Base-by-base conservation (phyloP, 2,113 vertebrate species). In the Probosciger aterrimus region DNA sequence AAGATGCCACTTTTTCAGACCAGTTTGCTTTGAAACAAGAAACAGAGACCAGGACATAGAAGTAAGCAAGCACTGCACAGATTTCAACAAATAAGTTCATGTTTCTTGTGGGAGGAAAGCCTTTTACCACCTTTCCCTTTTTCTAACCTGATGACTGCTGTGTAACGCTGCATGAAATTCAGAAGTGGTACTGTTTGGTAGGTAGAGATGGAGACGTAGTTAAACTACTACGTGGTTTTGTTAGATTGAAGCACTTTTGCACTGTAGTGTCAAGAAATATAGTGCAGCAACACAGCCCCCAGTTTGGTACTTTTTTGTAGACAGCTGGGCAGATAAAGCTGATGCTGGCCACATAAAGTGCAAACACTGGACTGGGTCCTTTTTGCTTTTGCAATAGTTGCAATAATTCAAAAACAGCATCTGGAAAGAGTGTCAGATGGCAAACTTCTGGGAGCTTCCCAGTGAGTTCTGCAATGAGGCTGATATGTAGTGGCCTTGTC, bases 331-430 rank as follows among this genome's bases (percentile, higher is more conserved):
- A 80, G 53, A 20, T 27, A 30, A 46, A 59, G 39, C n/a, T 62
- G 82, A 31, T 4, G 2, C 10, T 22, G 31, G 33, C 25, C 20
- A 28, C 33, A 12, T 3, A 13, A 81, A 88, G n/a, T 1, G 3
- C 0, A 0, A 39, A 7, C 10, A 1, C 10, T 2, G n/a, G 12
- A 13, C 31, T 15, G 35, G 28, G 8, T 19, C 44, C 5, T 4
- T 57, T 52, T 79, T 47, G 18, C 19, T 83, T 65, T 70, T 49
- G 37, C 43, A 37, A 28, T 31, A 71, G 33, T 4, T 60, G 22
- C 47, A 27, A 63, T 35, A 1, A 1, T 46, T 46, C 23, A 35
- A 49, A 89, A 67, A 25, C 41, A 77, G 55, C 13, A n/a, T 57
- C 50, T 86, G 50, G 43, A 46, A 69, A 69, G n/a, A 18, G 3